Base-by-base conservation (phyloP, 2,797 vertebrate species). In the Acanthis flammea region DNA sequence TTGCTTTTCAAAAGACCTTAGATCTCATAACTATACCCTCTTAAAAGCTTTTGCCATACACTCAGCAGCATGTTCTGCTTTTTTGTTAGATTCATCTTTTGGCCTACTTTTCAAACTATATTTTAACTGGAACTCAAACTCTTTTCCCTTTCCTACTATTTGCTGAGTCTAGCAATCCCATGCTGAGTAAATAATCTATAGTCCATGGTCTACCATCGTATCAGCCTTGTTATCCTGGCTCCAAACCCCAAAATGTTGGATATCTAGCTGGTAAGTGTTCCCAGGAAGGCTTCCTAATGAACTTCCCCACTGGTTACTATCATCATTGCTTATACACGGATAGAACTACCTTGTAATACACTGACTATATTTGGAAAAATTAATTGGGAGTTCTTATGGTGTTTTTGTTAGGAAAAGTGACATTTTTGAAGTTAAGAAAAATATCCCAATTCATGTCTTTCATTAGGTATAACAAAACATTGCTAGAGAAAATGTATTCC, bases 361-460 rank as follows among this genome's bases (percentile, higher is more conserved):
- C 45, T 95, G 92, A 92, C 98, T 98, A 98, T 98, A 98, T 98
- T 98, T 98, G 98, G 98, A 97, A 97, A 96, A 98, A 98, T 97
- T 98, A 98, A 98, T 98, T 98, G 98, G 98, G 97, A 97, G 97
- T 97, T 98, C 97, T 98, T 97, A 97, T 96, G 95, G 97, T 97
- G 97, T 98, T 97, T 98, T 97, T 97, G 96, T 98, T 97, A 97
- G 96, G 95, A 96, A 98, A 97, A 97, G 90, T 98, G 98, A 97
- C 98, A 98, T 97, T 97, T 97, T 80, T 98, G 97, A 98, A 98
- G 97, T 96, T 97, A 95, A 98, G 97, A 97, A 97, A 98, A 97
- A 97, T 98, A 97, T 98, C 95, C 93, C 95, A 97, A 96, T 97
- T 97, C 95, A 86, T 95, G 92, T 92, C 97, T 98, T 98, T 97